Evolutionary conservation across 2,797 vertebrate species (phyloP).

Genomic region (Monodelphis domestica): DNA sequence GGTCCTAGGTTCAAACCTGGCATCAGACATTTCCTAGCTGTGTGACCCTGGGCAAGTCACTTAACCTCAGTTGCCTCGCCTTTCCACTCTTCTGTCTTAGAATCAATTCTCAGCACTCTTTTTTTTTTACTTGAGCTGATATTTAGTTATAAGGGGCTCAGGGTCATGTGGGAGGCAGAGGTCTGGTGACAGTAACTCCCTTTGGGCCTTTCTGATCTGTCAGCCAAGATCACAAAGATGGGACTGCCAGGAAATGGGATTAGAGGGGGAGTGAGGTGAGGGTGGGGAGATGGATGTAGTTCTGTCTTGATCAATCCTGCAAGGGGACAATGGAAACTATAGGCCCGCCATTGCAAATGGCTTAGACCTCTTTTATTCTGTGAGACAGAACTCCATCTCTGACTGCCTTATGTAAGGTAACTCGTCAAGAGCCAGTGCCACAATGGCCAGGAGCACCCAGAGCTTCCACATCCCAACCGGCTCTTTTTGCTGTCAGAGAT

Average conservation of each 20-base stretch:
- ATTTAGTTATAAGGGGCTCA: conserved; percentile 79
- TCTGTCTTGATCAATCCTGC: conserved; percentile 64
- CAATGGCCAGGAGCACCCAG: conserved; percentile 74
- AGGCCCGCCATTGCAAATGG: conserved; percentile 56
- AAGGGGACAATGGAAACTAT: conserved; percentile 52
- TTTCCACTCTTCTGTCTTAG: too few species aligned
- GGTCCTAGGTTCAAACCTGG: too few species aligned
- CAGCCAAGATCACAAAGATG: conserved; percentile 51
- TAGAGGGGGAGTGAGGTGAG: conserved; percentile 24
- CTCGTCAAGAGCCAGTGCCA: conserved; percentile 78
- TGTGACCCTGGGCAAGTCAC: too few species aligned
- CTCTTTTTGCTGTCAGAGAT: too few species aligned
- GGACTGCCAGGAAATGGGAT: conserved; percentile 7
- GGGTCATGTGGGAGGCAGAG: conserved; percentile 70
- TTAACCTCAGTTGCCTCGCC: too few species aligned
- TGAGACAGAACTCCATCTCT: conserved; percentile 70
- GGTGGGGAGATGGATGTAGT: too few species aligned
- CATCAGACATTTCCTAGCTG: too few species aligned
- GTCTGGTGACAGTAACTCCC: conserved; percentile 52
- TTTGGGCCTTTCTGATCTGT: conserved; percentile 57
- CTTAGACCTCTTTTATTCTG: conserved; percentile 68
- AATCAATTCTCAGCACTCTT: too few species aligned
- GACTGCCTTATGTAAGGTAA: conserved; percentile 78
- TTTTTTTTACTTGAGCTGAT: conserved; percentile 67
- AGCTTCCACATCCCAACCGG: conserved; percentile 80